Conservation (phyloP, 1,140 invertebrate species). For the Diuraphis noxia region DNA sequence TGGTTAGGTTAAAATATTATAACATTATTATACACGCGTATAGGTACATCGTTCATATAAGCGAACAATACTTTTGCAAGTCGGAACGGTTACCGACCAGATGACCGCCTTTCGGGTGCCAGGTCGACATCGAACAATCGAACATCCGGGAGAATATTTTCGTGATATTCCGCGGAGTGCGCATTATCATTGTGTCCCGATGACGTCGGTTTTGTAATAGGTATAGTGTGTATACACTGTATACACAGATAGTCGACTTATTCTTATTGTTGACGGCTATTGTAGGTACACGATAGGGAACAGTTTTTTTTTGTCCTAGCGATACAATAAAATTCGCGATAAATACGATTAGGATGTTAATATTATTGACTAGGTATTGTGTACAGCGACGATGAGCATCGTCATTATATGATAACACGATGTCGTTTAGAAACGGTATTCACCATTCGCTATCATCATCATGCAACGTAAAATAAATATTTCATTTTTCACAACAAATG, state of each 20-base stretch:
- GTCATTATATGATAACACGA: background rate
- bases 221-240: background rate
- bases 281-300: background rate
- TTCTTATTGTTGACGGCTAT: background rate
- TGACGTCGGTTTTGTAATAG: background rate
- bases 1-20: background rate
- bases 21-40: background rate
- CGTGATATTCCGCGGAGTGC: background rate
- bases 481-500: background rate
- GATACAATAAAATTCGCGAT: background rate
- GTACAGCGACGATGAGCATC: background rate
- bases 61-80: background rate
- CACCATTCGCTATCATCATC: too few relatives aligned
- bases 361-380: background rate
- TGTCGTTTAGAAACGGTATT: background rate
- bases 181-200: background rate
- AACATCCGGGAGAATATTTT: slow-evolving; percentile 6
- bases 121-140: background rate
- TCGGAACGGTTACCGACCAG: background rate
- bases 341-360: background rate
- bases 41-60: background rate
- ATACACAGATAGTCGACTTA: background rate
- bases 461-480: background rate
- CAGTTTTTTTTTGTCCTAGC: background rate
- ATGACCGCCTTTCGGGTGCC: background rate